Conservation (phyloP, 2,888 invertebrate species). For the Mellilla xanthometata region DNA sequence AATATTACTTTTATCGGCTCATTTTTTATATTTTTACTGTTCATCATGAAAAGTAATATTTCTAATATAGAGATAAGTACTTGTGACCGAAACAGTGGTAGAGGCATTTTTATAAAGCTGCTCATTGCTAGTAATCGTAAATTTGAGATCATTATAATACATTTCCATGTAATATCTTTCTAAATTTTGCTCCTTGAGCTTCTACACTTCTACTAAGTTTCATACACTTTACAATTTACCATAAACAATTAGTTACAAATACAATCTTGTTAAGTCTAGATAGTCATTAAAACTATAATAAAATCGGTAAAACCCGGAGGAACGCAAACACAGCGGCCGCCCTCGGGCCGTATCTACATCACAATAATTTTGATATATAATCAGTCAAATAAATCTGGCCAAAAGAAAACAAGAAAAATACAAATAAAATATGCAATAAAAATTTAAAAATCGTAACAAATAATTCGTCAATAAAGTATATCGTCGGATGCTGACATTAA, state of each 20-base stretch:
- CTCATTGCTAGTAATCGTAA: constrained; percentile 40
- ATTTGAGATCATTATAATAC: constrained; percentile 64
- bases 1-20: constrained; percentile 37
- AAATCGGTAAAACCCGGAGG: constrained; percentile 27
- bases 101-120: constrained; percentile 20
- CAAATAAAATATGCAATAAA: constrained; percentile 43
- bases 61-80: too few species aligned
- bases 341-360: constrained; percentile 6
- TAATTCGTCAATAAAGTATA: too few species aligned
- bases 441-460: constrained; percentile 13
- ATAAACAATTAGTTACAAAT: constrained; percentile 33
- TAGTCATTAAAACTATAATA: neutral
- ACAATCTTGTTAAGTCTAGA: constrained; percentile 32
- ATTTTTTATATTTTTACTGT: constrained; percentile 37
- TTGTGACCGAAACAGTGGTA: neutral
- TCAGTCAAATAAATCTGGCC: constrained; percentile 41
- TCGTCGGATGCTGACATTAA: too few species aligned
- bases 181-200: constrained; percentile 59
- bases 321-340: constrained; percentile 25
- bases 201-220: constrained; percentile 33
- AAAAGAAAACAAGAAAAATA: constrained; percentile 26
- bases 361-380: constrained; percentile 33
- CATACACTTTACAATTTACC: constrained; percentile 50
- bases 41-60: constrained; percentile 13
- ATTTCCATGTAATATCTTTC: constrained; percentile 42